Base-by-base conservation (phyloP, 2,888 invertebrate species). In the Cabera pusaria region DNA sequence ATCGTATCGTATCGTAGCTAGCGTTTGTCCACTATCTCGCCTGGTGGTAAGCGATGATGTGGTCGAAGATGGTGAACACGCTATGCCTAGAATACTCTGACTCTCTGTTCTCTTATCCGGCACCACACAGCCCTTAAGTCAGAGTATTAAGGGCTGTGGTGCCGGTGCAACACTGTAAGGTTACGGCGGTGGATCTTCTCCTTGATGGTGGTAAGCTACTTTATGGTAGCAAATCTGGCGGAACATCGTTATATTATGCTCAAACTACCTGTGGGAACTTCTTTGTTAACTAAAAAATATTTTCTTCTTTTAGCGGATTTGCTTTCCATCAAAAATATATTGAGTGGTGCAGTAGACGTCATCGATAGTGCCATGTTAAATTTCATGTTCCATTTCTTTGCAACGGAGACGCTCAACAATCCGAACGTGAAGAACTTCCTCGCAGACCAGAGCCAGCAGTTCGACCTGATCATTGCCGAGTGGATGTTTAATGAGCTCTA, bases 181-280 rank as follows among this genome's bases (percentile, higher is more conserved):
- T 97, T 10, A 97, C 97, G 97, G 96, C 96, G 0, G 97, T 97
- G n/a, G n/a, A n/a, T n/a, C n/a, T n/a, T n/a, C n/a, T n/a, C n/a
- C n/a, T n/a, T n/a, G n/a, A n/a, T n/a, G n/a, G n/a, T n/a, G n/a
- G n/a, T n/a, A n/a, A n/a, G n/a, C n/a, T n/a, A n/a, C n/a, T n/a
- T n/a, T n/a, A n/a, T n/a, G n/a, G n/a, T n/a, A n/a, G n/a, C n/a
- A n/a, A n/a, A n/a, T n/a, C n/a, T n/a, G n/a, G n/a, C n/a, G n/a
- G n/a, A n/a, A n/a, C n/a, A n/a, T n/a, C n/a, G n/a, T n/a, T n/a
- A n/a, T n/a, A n/a, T n/a, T n/a, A n/a, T n/a, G n/a, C n/a, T n/a
- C n/a, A n/a, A n/a, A n/a, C n/a, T n/a, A n/a, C n/a, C n/a, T n/a
- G n/a, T n/a, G n/a, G n/a, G n/a, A n/a, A n/a, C 5, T 2, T 18